phyloP scores from a whole-genome alignment of 2,797 vertebrate species.

The Antennarius maculatus region DNA sequence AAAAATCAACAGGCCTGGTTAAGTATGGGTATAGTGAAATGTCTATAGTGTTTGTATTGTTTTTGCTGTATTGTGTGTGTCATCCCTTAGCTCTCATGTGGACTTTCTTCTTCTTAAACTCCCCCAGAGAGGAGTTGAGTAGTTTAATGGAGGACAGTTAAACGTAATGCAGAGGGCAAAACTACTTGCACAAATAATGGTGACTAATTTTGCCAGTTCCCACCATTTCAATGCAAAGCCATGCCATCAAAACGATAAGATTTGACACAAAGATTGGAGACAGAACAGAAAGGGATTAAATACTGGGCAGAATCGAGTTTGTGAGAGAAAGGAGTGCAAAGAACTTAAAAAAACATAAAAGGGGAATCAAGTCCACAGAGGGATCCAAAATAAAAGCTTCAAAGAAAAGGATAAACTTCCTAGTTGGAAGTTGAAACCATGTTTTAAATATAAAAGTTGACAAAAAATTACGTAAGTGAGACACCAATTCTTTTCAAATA shows the following conservation, averaged over 20 bases:
- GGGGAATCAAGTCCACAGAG: constrained; percentile 60
- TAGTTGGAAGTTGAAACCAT: constrained; percentile 41
- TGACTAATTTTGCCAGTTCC: constrained; percentile 17
- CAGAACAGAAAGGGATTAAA: constrained; percentile 50
- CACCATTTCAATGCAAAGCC: constrained; percentile 22
- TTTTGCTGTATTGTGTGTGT: too few relatives aligned
- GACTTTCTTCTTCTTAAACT: too few relatives aligned
- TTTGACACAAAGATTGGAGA: constrained; percentile 23
- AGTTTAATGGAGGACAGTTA: too few relatives aligned
- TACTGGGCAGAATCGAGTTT: constrained; percentile 37
- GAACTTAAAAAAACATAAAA: constrained; percentile 22
- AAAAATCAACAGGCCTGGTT: too few relatives aligned
- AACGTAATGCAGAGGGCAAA: too few relatives aligned
- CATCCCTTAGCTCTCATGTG: too few relatives aligned
- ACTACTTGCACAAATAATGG: background rate
- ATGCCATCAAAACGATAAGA: constrained; percentile 51
- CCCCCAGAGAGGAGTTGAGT: too few relatives aligned
- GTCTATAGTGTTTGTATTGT: too few relatives aligned
- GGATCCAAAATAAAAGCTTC: constrained; percentile 59
- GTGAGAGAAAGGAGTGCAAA: constrained; percentile 46
- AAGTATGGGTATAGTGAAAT: too few relatives aligned
- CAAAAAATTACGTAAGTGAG: constrained; percentile 46
- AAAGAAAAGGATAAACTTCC: constrained; percentile 48
- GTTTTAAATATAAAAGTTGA: constrained; percentile 39
- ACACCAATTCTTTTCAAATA: constrained; percentile 24